Conservation (phyloP, 2,113 vertebrate species). For the Speoplatyrhinus poulsoni region DNA sequence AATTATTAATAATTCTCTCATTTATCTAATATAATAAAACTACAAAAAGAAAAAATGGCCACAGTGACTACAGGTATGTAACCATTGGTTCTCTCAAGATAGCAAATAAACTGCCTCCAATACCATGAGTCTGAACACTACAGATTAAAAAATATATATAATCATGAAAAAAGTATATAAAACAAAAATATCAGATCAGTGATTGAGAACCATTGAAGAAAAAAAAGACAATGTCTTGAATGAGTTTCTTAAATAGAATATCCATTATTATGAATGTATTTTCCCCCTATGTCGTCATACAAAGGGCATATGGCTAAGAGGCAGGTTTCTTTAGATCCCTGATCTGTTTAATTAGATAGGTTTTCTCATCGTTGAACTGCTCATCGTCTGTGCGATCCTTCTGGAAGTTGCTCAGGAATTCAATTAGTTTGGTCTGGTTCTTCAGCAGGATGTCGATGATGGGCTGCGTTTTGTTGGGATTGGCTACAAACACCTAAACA, state of each 20-base stretch:
- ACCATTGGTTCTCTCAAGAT: conserved; percentile 56
- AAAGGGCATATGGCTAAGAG: conserved; percentile 52
- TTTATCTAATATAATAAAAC: background rate
- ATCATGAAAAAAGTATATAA: conserved; percentile 17
- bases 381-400: conserved; percentile 93
- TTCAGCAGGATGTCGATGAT: conserved; percentile 97
- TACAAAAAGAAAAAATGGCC: conserved; percentile 4
- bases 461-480: conserved; percentile 95
- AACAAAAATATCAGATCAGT: conserved; percentile 52
- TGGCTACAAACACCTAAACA: conserved; percentile 93
- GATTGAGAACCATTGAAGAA: conserved; percentile 62
- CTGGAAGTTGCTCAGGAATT: conserved; percentile 96
- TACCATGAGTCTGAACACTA: conserved; percentile 59
- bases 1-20: background rate
- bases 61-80: conserved; percentile 6
- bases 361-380: conserved; percentile 97
- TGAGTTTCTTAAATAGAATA: conserved; percentile 69
- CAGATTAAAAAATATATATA: conserved; percentile 42
- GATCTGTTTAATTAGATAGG: conserved; percentile 98
- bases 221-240: conserved; percentile 54
- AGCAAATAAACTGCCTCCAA: conserved; percentile 53
- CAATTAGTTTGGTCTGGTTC: conserved; percentile 95
- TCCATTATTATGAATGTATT: conserved; percentile 48
- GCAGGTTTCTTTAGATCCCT: conserved; percentile 89
- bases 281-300: conserved; percentile 66